Evolutionary conservation across 1,140 invertebrate genomes (phyloP).

Genomic region (Psilanteris sp.): DNA sequence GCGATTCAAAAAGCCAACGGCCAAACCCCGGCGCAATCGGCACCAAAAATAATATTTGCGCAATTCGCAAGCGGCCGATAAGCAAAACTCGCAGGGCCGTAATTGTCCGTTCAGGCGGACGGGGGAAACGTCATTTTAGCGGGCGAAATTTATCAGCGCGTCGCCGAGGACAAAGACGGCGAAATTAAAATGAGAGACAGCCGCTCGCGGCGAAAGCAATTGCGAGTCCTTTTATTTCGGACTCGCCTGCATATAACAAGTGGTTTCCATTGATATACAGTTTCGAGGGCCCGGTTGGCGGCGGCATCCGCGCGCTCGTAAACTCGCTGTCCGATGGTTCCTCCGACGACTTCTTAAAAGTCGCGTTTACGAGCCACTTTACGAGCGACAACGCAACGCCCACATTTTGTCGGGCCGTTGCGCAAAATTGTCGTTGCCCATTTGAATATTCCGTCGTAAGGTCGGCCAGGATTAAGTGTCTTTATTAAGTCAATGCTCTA

Average conservation of each 20-base stretch:
- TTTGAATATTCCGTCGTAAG: conserved; percentile 43
- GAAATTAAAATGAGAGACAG: conserved; percentile 33
- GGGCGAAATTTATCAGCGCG: conserved; percentile 18
- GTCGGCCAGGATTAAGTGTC: conserved; percentile 39
- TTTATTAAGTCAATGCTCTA: conserved; percentile 36
- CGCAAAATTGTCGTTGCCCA: conserved; percentile 20
- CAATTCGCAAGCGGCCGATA: too few relatives aligned
- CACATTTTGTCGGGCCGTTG: conserved; percentile 32
- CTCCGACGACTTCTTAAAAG: conserved; percentile 42
- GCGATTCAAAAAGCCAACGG: too few relatives aligned
- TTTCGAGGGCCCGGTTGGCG: conserved; percentile 19
- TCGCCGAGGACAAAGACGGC: conserved; percentile 17
- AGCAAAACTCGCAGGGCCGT: too few relatives aligned
- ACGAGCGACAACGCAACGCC: conserved; percentile 51
- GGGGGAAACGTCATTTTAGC: conserved; percentile 8
- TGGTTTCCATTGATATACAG: conserved; percentile 52
- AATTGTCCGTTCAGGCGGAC: neutral
- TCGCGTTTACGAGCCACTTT: conserved; percentile 51
- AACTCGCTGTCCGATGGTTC: conserved; percentile 28
- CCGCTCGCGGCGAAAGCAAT: conserved; percentile 27
- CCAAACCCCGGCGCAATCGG: too few relatives aligned
- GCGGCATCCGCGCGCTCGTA: conserved; percentile 27
- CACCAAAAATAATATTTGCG: too few relatives aligned
- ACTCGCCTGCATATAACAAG: conserved; percentile 31
- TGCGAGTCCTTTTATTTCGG: conserved; percentile 28